Percentiles rank a stretch among this genome's conserved stretches.
These are phyloP conservation scores for Lycorma delicatula DNA, from an alignment of 1,140 invertebrate genomes.

Conservation along the genomic window DNA sequence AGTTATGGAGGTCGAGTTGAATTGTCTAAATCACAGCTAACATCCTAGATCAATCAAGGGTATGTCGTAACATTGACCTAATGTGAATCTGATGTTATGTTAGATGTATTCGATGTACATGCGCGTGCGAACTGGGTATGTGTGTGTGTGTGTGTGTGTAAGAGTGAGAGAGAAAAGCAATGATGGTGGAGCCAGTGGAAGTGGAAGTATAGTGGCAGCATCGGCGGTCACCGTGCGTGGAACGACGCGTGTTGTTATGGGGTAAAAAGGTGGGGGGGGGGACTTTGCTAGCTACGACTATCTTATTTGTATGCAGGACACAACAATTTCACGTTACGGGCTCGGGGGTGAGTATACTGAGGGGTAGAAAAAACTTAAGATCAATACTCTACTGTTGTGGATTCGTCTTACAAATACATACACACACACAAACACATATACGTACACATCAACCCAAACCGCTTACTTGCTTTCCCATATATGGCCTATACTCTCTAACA, in stretches of 20 bases:
- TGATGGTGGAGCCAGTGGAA: neutral
- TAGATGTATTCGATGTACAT: too few relatives aligned
- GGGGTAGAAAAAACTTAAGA: constrained; percentile 27
- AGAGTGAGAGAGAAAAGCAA: neutral
- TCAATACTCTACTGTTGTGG: constrained; percentile 25
- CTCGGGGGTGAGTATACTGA: constrained; percentile 7
- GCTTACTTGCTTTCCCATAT: too few relatives aligned
- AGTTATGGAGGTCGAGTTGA: too few relatives aligned
- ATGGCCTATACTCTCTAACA: too few relatives aligned
- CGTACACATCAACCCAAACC: too few relatives aligned
- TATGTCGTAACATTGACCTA: too few relatives aligned
- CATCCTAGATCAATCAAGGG: too few relatives aligned
- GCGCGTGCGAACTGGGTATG: neutral
- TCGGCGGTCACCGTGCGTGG: constrained; percentile 2
- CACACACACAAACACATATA: too few relatives aligned
- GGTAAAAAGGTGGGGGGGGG: neutral
- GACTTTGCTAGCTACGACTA: neutral
- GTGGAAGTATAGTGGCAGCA: neutral
- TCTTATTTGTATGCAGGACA: constrained; percentile 33
- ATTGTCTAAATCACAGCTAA: too few relatives aligned
- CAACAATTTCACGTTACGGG: constrained; percentile 31
- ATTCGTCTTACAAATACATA: constrained; percentile 18
- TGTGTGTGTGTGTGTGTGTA: neutral
- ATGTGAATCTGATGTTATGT: too few relatives aligned
- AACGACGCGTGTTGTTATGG: neutral